Conservation (phyloP, 1,140 invertebrate species). For the Zaprionus tsacasi region DNA sequence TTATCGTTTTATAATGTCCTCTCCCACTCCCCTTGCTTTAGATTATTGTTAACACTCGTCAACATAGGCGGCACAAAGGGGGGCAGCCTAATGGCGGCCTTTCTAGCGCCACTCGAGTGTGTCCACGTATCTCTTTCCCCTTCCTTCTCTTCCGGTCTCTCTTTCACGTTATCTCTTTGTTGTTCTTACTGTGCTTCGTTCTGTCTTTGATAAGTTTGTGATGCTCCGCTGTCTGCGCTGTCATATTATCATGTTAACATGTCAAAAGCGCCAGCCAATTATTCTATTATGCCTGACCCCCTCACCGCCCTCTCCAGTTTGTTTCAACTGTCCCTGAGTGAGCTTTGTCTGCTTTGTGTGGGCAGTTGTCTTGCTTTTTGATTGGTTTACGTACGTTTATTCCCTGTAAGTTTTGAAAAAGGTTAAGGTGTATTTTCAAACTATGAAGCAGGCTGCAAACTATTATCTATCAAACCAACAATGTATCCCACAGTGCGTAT, state of each 20-base stretch:
- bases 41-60: conserved; percentile 59
- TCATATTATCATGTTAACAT: conserved; percentile 78
- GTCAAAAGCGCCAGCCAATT: conserved; percentile 76
- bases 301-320: not conserved
- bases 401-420: not conserved
- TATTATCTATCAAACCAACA: not conserved
- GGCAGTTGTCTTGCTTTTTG: conserved; percentile 18
- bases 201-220: conserved; percentile 62
- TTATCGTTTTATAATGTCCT: conserved; percentile 71
- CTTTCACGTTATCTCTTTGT: conserved; percentile 18
- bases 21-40: conserved; percentile 11
- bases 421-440: no score
- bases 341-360: conserved; percentile 41
- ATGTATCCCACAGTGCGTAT: conserved; percentile 15
- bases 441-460: no score
- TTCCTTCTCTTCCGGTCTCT: conserved; percentile 35
- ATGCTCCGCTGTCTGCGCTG: conserved; percentile 73
- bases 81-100: conserved; percentile 30
- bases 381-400: conserved; percentile 12
- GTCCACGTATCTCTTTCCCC: not conserved
- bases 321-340: conserved; percentile 17
- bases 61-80: not conserved
- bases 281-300: conserved; percentile 30
- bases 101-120: conserved; percentile 51
- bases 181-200: not conserved